Evolutionary conservation across 2,888 invertebrate genomes (phyloP).

Genomic region (Chydorus sphaericus): DNA sequence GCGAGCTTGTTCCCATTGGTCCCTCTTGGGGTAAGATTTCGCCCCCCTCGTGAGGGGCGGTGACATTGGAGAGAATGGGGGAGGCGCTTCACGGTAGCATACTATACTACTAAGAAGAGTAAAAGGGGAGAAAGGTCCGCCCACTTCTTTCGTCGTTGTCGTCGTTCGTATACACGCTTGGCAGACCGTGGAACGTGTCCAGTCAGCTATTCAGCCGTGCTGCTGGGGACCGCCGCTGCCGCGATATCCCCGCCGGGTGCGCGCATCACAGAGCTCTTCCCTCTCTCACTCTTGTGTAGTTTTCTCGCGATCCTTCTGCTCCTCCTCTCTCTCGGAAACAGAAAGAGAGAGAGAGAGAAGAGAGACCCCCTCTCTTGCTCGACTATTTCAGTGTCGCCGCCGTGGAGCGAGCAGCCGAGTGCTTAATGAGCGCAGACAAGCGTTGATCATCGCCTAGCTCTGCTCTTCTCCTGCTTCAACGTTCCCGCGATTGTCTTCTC

Average conservation of each 20-base stretch:
- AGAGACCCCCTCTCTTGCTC: too few relatives aligned
- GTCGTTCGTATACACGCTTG: too few relatives aligned
- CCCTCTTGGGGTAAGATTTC: too few relatives aligned
- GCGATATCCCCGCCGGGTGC: conserved; percentile 2
- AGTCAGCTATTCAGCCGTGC: conserved; percentile 12
- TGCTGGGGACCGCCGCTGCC: neutral
- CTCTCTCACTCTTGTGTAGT: neutral
- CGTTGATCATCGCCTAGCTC: conserved; percentile 7
- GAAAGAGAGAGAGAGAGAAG: too few relatives aligned
- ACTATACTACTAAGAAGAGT: too few relatives aligned
- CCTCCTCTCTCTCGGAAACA: neutral
- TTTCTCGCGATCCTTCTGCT: too few relatives aligned
- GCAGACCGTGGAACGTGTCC: conserved; percentile 13
- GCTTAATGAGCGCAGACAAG: conserved; percentile 14
- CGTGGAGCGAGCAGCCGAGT: conserved; percentile 11
- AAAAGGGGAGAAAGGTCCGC: too few relatives aligned
- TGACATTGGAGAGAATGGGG: neutral
- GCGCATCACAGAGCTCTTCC: neutral
- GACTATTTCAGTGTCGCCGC: conserved; percentile 9
- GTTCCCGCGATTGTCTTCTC: conserved; percentile 10
- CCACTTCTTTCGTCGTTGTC: too few relatives aligned
- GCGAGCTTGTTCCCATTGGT: too few relatives aligned
- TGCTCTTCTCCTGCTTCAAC: neutral
- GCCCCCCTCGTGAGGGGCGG: too few relatives aligned
- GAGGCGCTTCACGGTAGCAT: neutral